Base-by-base conservation (phyloP, 2,113 vertebrate species). In the Sceloporus undulatus region DNA sequence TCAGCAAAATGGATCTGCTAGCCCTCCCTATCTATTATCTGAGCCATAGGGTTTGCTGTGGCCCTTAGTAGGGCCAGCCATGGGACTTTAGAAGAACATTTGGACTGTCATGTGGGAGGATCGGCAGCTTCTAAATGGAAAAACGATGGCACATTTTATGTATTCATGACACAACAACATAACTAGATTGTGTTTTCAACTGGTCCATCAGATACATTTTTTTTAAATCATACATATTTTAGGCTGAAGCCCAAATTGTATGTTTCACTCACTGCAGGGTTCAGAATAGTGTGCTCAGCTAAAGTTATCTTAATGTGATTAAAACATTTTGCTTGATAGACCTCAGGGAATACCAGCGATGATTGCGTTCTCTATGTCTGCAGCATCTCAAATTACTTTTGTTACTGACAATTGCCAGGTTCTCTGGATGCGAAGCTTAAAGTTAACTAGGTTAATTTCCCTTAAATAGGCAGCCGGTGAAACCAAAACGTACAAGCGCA, bases 321-420 rank as follows among this genome's bases (percentile, higher is more conserved):
- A 13, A 66, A 52, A 56, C 4, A 18, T 34, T 79, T 71, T 79
- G 77, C 66, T 27, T 9, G 66, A 71, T 10, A 19, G 7, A 38
- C 85, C 65, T 70, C 77, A 79, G 65, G 65, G 65, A 56, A 86
- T 38, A 87, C 34, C 66, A 79, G 21, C 18, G n/a, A 79, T 16
- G 21, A 25, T 40, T 52, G 27, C 29, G 27, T 25, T 7, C 42
- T 52, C 14, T 52, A 27, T 54, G 42, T 79, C 42, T 71, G 18
- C 29, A 16, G 48, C n/a, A 29, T 40, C 52, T 59, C n/a, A 71
- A 80, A 80, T 62, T 80, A 40, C 59, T 27, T 70, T 86, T 25
- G 65, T 9, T 16, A 16, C 65, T 71, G n/a, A 48, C 59, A 80
- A 71, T 80, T 71, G n/a, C 56, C 14, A 73, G 16, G n/a, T 59